Percentiles rank a stretch among this genome's conserved stretches.
These are phyloP conservation scores for Epinotia demarniana DNA, from an alignment of 2,888 invertebrate genomes.

Conservation along the genomic window DNA sequence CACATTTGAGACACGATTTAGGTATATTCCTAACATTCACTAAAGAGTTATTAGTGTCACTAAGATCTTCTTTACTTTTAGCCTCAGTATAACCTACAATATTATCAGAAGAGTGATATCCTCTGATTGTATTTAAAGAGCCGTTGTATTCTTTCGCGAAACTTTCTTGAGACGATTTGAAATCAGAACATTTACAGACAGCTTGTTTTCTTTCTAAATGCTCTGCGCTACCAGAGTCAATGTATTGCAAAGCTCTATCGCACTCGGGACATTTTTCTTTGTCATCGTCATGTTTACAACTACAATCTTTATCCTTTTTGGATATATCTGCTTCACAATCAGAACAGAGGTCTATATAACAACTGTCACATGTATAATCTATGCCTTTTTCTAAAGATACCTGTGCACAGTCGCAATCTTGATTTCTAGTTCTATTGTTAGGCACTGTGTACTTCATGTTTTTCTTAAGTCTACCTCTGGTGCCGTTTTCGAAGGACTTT, in stretches of 20 bases:
- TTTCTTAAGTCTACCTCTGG: slow-evolving; percentile 85
- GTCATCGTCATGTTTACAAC: slow-evolving; percentile 63
- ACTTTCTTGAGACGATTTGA: slow-evolving; percentile 80
- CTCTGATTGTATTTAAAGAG: slow-evolving; percentile 73
- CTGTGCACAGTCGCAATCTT: slow-evolving; percentile 74
- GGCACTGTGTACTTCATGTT: slow-evolving; percentile 75
- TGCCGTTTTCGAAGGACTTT: slow-evolving; percentile 86
- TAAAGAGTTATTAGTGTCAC: slow-evolving; percentile 68
- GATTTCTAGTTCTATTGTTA: slow-evolving; percentile 61
- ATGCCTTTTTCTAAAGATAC: slow-evolving; percentile 74
- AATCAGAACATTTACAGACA: slow-evolving; percentile 75
- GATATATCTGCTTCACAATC: slow-evolving; percentile 74
- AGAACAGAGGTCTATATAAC: slow-evolving; percentile 76
- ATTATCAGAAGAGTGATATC: slow-evolving; percentile 79
- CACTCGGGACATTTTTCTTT: slow-evolving; percentile 75
- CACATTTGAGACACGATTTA: slow-evolving; percentile 80
- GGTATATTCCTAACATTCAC: slow-evolving; percentile 69
- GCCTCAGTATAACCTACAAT: slow-evolving; percentile 72
- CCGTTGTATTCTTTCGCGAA: slow-evolving; percentile 71
- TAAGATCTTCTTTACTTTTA: slow-evolving; percentile 69
- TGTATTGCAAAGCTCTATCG: slow-evolving; percentile 73
- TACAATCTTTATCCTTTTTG: slow-evolving; percentile 67
- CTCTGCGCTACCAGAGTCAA: slow-evolving; percentile 75
- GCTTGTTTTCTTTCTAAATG: slow-evolving; percentile 70
- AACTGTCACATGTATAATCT: slow-evolving; percentile 77